Evolutionary conservation across 1,140 invertebrate genomes (phyloP).

Genomic region (Trichonephila clavipes): DNA sequence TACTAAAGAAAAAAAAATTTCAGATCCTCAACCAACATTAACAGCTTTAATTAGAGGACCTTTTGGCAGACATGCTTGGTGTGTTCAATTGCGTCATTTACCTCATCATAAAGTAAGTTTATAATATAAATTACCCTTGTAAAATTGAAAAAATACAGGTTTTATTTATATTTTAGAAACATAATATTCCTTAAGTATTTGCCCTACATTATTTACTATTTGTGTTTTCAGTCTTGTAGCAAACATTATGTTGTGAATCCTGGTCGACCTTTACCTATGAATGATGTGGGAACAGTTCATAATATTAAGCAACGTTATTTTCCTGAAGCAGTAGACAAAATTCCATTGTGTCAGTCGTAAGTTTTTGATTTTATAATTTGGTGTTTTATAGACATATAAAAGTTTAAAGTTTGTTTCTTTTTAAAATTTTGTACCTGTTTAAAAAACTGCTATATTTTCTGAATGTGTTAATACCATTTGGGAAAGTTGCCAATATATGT

Average conservation of each 20-base stretch:
- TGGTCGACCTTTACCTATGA: constrained; percentile 89
- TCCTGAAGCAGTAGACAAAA: constrained; percentile 90
- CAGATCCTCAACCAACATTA: constrained; percentile 84
- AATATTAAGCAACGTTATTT: constrained; percentile 89
- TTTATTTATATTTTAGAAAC: neutral
- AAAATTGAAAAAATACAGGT: neutral
- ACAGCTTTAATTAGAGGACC: constrained; percentile 92
- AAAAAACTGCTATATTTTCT: neutral
- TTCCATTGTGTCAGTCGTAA: constrained; percentile 90
- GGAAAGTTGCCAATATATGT: too few relatives aligned
- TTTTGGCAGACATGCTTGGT: constrained; percentile 97
- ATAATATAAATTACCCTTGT: neutral
- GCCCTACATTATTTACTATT: neutral
- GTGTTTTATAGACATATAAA: neutral
- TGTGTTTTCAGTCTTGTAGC: constrained; percentile 82
- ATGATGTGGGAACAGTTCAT: constrained; percentile 84
- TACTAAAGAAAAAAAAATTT: constrained; percentile 2
- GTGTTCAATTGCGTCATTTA: constrained; percentile 91
- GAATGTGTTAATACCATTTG: too few relatives aligned
- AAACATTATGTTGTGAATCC: constrained; percentile 87
- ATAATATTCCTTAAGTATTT: too few relatives aligned
- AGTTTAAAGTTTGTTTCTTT: neutral
- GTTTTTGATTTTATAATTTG: constrained; percentile 78
- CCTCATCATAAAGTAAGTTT: constrained; percentile 86
- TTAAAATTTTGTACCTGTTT: neutral